Conservation (phyloP, 2,113 vertebrate species). For the Piaya cayana region DNA sequence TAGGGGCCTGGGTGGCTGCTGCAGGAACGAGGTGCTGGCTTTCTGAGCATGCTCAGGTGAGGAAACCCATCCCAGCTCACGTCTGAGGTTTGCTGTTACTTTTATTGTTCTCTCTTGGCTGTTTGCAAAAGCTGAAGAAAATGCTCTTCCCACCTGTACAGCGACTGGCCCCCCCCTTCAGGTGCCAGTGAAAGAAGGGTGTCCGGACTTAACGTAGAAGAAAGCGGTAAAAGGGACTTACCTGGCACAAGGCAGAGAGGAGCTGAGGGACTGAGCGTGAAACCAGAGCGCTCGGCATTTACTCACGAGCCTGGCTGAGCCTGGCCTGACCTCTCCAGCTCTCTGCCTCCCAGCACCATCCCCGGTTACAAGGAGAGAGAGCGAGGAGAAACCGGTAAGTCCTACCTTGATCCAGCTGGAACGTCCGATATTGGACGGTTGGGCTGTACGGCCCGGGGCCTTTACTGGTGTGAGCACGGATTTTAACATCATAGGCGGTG, state of each 20-base stretch:
- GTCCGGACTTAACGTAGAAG: conserved; percentile 75
- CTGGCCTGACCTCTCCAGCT: conserved; percentile 59
- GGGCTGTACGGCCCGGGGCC: conserved; percentile 98
- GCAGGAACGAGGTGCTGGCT: conserved; percentile 55
- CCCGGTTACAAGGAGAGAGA: conserved; percentile 69
- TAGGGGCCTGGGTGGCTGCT: conserved; percentile 57
- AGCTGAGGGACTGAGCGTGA: conserved; percentile 59
- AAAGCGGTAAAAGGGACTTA: conserved; percentile 75
- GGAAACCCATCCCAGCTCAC: conserved; percentile 36
- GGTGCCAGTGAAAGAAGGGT: conserved; percentile 63
- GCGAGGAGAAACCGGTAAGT: conserved; percentile 79
- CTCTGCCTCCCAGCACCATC: conserved; percentile 72
- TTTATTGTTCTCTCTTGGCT: conserved; percentile 7
- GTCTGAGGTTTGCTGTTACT: background rate
- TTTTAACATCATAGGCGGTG: conserved; percentile 95
- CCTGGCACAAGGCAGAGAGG: conserved; percentile 70
- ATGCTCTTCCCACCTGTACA: conserved; percentile 73
- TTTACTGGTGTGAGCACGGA: conserved; percentile 97
- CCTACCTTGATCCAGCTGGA: conserved; percentile 96
- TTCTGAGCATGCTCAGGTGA: conserved; percentile 62
- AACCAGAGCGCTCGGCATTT: conserved; percentile 58
- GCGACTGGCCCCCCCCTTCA: conserved; percentile 52
- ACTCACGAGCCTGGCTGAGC: conserved; percentile 71
- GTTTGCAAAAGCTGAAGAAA: conserved; percentile 68
- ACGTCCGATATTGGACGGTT: conserved; percentile 94